Base-by-base conservation (phyloP, 2,797 vertebrate species). In the Protosalanx chinensis region DNA sequence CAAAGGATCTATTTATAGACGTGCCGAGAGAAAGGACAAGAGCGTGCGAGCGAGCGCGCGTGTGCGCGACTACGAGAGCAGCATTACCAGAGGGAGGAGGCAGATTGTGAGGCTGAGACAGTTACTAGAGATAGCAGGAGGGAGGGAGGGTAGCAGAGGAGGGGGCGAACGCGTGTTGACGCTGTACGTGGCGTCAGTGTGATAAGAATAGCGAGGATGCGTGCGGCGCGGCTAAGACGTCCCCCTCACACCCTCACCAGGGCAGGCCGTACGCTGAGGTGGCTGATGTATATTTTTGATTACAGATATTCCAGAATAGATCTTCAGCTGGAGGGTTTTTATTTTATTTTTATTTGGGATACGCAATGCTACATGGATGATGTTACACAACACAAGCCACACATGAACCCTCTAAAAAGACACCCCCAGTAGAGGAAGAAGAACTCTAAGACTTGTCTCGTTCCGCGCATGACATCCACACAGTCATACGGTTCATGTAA, bases 191-290 rank as follows among this genome's bases (percentile, higher is more conserved):
- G 92, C 93, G 93, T 94, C 93, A 94, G 86, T 76, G 87, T 18
- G 91, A 91, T 91, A 93, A 93, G 91, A 93, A 93, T 93, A 93
- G 93, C 92, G 92, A 86, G 79, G 80, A 84, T 93, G 90, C 89
- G 90, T 89, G 90, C 90, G 88, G 86, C 66, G 81, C 85, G 82
- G 87, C 90, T 92, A 90, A 93, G 91, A 90, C 91, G 91, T 92
- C 88, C 89, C 85, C 90, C 90, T 91, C 89, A 89, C 89, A 86
- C 86, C 83, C 89, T 87, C 85, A 78, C 78, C 82, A 81, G 86
- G 87, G 85, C 86, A 84, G 82, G 73, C 85, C 75, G 76, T 78
- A 18, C 18, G 5, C 6, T 68, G 49, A 13, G 13, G 5, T 61
- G 29, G 59, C n/a, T 16, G 23, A 13, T 18, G 51, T 53, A 18